Evolutionary conservation across 1,140 invertebrate genomes (phyloP).

Genomic region (Bursaphelenchus mucronatus): DNA sequence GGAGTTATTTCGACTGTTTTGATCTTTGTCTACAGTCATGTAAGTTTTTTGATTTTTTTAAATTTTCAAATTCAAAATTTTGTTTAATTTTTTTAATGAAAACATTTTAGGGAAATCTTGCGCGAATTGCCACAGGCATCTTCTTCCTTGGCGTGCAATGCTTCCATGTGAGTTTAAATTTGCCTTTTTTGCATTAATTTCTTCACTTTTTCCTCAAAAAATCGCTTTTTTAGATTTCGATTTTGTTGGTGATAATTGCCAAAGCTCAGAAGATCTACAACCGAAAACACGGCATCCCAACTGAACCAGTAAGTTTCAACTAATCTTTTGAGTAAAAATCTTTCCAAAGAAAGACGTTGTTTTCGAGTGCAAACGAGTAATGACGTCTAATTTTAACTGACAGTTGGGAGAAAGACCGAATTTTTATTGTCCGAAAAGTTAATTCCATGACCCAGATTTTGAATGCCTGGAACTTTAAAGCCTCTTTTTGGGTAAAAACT

Average conservation of each 20-base stretch:
- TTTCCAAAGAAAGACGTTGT: neutral
- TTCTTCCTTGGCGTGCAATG: slow-evolving; percentile 60
- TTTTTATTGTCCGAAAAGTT: slow-evolving; percentile 4
- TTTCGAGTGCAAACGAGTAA: slow-evolving; percentile 45
- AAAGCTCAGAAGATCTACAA: slow-evolving; percentile 60
- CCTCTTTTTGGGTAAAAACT: no score
- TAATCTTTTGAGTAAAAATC: no score
- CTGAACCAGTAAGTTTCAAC: no score
- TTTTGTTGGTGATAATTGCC: slow-evolving; percentile 54
- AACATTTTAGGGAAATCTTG: slow-evolving; percentile 49
- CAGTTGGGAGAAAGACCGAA: slow-evolving; percentile 13
- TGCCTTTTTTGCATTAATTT: no score
- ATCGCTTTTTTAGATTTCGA: slow-evolving; percentile 49
- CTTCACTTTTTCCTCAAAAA: neutral
- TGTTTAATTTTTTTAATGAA: no score
- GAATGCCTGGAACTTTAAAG: no score
- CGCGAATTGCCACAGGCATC: slow-evolving; percentile 57
- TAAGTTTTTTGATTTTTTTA: slow-evolving; percentile 30
- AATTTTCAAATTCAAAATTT: no score
- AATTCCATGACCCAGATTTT: no score
- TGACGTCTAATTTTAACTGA: slow-evolving; percentile 11
- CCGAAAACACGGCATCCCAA: slow-evolving; percentile 37
- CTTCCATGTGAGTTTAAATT: slow-evolving; percentile 50
- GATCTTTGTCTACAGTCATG: slow-evolving; percentile 56
- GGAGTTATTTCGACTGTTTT: slow-evolving; percentile 55